These are phyloP conservation scores for Lepidochitona cinerea DNA, from an alignment of 2,888 invertebrate species.

Conservation along the genomic window DNA sequence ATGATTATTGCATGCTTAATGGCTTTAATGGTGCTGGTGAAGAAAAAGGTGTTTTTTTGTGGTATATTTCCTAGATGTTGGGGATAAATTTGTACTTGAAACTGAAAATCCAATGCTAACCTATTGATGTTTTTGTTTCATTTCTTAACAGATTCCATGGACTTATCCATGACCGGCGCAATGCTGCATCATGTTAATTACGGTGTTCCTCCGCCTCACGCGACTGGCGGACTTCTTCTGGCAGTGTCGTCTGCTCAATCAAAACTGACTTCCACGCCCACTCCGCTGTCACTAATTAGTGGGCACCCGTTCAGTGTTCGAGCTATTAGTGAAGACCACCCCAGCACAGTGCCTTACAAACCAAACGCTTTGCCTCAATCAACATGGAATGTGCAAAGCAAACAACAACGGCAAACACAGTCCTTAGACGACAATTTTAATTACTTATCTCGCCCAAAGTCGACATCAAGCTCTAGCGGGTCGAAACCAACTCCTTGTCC, in stretches of 20 bases:
- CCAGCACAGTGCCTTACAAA: neutral
- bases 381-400: neutral
- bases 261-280: neutral
- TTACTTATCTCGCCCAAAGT: conserved; percentile 9
- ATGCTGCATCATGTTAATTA: neutral
- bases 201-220: neutral
- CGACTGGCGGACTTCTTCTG: neutral
- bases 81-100: too few species aligned
- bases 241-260: conserved; percentile 1
- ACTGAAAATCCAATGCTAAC: too few species aligned
- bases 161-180: neutral
- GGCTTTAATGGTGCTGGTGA: neutral
- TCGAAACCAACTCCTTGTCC: neutral
- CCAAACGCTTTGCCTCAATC: neutral
- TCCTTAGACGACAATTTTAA: conserved; percentile 6
- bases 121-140: too few species aligned
- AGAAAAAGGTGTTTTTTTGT: neutral
- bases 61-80: neutral
- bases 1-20: too few species aligned
- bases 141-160: neutral
- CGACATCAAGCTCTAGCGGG: neutral
- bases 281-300: neutral
- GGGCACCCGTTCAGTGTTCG: neutral
- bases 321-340: neutral
- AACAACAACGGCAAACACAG: neutral